Evolutionary conservation across 2,888 invertebrate species (phyloP), one percentile per base, ranked within the genome.

Genomic region (Eustalomyia histrio): DNA sequence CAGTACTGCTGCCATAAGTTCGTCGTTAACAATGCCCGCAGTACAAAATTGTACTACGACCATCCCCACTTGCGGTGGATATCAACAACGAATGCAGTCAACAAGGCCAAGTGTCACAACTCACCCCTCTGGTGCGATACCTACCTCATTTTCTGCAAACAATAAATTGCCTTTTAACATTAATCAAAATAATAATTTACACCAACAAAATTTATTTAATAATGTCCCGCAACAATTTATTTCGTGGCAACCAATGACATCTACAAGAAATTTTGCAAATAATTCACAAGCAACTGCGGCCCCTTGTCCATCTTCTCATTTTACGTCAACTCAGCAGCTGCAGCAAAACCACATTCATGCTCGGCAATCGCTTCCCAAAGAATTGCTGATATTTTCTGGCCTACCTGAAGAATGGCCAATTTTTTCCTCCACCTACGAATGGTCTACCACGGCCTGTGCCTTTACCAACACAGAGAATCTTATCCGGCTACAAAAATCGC

Each of bases 361-460:
- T 16, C 33, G 67, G 9, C 74, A 75, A 39, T 67, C 60, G 0
- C 17, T 75, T 9, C 67, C 74, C 2, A 75, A 68, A 71, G 65
- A 76, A 33, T 14, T 71, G 16, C 65, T 71, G 7, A 16, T 10
- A 33, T 76, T 76, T n/a, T 60, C 71, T 60, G 76, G 71, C 18
- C 60, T 64, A 2, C 71, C 76, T 8, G 76, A 76, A 60, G 71
- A 76, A 17, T 76, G 71, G 76, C 60, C 76, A 1, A 24, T 64
- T 16, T 76, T 76, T 24, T 39, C 12, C 17, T 76, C 76, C 0
- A 76, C 64, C 6, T 76, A 35, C 52, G 58, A 71, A 3, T 71
- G 71, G 71, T 71, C 58, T 29, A 76, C 76, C n/a, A 12, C 33
- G 12, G 55, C 68, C 10, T 68, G 67, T 17, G 61, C 21, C 12